These are phyloP conservation scores for Heliconius hortense DNA, from an alignment of 2,888 invertebrate genomes.

Conservation along the genomic window DNA sequence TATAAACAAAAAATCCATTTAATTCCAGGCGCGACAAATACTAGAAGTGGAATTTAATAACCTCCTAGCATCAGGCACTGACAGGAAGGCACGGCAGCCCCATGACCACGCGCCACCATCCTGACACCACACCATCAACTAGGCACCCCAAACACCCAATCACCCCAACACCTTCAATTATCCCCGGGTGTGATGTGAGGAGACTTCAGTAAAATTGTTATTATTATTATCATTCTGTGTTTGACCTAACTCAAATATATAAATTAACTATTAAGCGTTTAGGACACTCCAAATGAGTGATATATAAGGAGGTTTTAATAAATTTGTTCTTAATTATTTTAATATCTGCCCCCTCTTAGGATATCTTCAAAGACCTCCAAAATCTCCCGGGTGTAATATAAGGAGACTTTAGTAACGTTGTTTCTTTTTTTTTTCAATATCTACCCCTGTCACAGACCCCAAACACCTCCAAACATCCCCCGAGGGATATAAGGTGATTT, in stretches of 20 bases:
- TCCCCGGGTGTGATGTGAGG: constrained; percentile 6
- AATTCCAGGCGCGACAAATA: constrained; percentile 91
- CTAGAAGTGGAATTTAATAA: constrained; percentile 96
- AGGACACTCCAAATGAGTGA: background rate
- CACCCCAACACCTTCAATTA: constrained; percentile 43
- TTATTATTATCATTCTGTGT: background rate
- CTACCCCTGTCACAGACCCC: background rate
- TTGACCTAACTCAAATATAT: background rate
- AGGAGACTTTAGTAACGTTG: background rate
- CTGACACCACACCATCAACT: constrained; percentile 71
- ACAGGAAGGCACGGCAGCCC: constrained; percentile 84
- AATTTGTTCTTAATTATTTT: background rate
- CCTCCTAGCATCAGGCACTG: constrained; percentile 91
- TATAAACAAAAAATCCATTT: background rate
- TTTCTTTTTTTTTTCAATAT: background rate
- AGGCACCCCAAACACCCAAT: constrained; percentile 38
- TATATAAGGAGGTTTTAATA: background rate
- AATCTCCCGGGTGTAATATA: background rate
- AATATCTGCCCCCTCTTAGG: background rate
- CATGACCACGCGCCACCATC: constrained; percentile 67
- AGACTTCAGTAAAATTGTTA: background rate
- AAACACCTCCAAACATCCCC: background rate
- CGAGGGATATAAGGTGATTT: background rate
- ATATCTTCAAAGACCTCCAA: background rate
- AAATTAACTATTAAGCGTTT: background rate